Conservation (phyloP, 2,888 invertebrate genomes). For the Drosophila nr. perissopoda region DNA sequence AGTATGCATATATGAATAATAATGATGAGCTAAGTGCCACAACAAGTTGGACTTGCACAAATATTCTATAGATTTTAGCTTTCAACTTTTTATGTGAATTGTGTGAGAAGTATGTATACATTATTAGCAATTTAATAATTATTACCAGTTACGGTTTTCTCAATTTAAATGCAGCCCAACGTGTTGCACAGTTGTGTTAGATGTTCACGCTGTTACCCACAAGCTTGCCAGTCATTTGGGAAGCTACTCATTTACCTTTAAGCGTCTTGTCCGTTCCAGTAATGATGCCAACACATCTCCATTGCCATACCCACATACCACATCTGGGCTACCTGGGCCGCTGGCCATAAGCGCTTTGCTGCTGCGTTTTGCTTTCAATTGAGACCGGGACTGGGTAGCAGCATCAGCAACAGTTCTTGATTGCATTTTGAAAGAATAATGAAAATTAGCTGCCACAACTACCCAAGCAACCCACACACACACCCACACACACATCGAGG, state of each 20-base stretch:
- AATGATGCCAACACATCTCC: conserved; percentile 34
- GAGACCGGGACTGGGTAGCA: conserved; percentile 24
- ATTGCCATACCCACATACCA: conserved; percentile 2
- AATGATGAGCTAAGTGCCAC: background rate
- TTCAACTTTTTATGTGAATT: background rate
- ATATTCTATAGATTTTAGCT: background rate
- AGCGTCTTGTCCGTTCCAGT: conserved; percentile 66
- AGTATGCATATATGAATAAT: background rate
- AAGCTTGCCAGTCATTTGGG: conserved; percentile 43
- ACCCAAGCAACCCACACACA: conserved; percentile 29
- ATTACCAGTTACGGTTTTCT: conserved; percentile 4
- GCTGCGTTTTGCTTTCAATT: conserved; percentile 31
- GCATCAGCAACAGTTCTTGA: conserved; percentile 70
- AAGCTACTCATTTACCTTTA: conserved; percentile 62
- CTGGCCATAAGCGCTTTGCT: conserved; percentile 60
- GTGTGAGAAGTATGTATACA: background rate
- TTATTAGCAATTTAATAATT: conserved; percentile 24
- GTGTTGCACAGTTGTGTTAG: conserved; percentile 10
- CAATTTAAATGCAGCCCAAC: conserved; percentile 40
- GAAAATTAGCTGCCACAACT: conserved; percentile 78
- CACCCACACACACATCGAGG: conserved; percentile 15
- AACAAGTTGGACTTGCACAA: background rate
- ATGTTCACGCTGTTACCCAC: conserved; percentile 12
- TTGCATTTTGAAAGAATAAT: conserved; percentile 79
- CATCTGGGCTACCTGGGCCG: conserved; percentile 46